Base-by-base conservation (phyloP, 2,888 invertebrate genomes). In the Autographa gamma region DNA sequence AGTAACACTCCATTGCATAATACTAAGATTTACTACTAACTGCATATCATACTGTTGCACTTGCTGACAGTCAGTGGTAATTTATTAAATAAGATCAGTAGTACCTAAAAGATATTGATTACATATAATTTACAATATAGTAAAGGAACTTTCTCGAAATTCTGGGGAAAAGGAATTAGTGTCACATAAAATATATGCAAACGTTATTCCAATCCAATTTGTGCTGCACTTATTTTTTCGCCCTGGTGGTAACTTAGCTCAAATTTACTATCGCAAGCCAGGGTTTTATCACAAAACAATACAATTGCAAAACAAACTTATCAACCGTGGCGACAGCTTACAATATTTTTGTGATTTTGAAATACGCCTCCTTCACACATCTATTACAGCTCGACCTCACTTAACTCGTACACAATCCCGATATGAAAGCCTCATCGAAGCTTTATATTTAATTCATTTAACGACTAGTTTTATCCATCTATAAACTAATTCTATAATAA, bases 361-460 rank as follows among this genome's bases (percentile, higher is more conserved):
- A 66, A 43, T 56, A 13, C 67, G 48, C 8, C 41, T 54, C 61
- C 18, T 52, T 64, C 41, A 61, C 66, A 63, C 64, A 71, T 69
- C 43, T 69, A n/a, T n/a, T n/a, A n/a, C n/a, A 38, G 31, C 43
- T 68, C 56, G 58, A 74, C 65, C 54, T 56, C 25, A 56, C 69
- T 66, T 34, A 63, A 73, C 66, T 64, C 65, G 54, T 74, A 48
- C 48, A 78, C 72, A 83, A 76, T 81, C 83, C 79, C 81, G 85
- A 88, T 89, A 89, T 88, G 85, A 86, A 85, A 90, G 91, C 92
- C 90, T 91, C 90, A 82, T 77, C 80, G 87, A 90, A 89, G 88
- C 88, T 83, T 70, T 79, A 76, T 80, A 82, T 58, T 77, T 82
- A 83, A 80, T 85, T 83, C 74, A 84, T 79, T 76, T 85, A 85